Evolutionary conservation across 1,140 invertebrate genomes (phyloP).

Genomic region (Capitella teleta): DNA sequence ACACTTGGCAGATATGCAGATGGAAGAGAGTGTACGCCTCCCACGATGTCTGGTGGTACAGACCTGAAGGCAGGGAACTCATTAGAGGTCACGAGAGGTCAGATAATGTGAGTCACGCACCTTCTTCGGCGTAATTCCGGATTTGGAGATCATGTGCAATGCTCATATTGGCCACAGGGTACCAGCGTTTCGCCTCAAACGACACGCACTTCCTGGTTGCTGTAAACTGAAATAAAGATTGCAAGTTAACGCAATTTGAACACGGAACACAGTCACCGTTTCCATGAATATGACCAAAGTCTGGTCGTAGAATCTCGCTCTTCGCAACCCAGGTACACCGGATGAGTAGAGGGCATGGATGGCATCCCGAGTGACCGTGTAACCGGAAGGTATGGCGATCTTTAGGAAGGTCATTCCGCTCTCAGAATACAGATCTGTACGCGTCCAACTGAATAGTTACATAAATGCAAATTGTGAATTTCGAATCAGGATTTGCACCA

Average conservation of each 20-base stretch:
- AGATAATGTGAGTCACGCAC: no score
- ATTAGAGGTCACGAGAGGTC: no score
- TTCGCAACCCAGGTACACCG: no score
- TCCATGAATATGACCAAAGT: no score
- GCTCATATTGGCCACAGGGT: background rate
- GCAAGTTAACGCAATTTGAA: no score
- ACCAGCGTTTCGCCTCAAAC: background rate
- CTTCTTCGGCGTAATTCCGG: conserved; percentile 93
- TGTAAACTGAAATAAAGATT: no score
- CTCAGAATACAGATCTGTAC: conserved; percentile 59
- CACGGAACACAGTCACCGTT: no score
- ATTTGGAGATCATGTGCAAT: conserved; percentile 71
- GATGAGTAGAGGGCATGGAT: no score
- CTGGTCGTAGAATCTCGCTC: no score
- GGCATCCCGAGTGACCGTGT: conserved; percentile 80
- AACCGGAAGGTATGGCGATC: conserved; percentile 83
- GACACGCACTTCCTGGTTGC: no score
- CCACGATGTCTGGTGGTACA: conserved; percentile 75
- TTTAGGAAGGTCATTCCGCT: conserved; percentile 90
- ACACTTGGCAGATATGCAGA: conserved; percentile 94
- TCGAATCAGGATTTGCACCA: no score
- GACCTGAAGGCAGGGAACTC: background rate
- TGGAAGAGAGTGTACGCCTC: conserved; percentile 76
- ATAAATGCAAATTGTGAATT: no score
- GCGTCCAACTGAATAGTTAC: conserved; percentile 65